Conservation (phyloP, 2,113 vertebrate genomes). For the Platichthys flesus region DNA sequence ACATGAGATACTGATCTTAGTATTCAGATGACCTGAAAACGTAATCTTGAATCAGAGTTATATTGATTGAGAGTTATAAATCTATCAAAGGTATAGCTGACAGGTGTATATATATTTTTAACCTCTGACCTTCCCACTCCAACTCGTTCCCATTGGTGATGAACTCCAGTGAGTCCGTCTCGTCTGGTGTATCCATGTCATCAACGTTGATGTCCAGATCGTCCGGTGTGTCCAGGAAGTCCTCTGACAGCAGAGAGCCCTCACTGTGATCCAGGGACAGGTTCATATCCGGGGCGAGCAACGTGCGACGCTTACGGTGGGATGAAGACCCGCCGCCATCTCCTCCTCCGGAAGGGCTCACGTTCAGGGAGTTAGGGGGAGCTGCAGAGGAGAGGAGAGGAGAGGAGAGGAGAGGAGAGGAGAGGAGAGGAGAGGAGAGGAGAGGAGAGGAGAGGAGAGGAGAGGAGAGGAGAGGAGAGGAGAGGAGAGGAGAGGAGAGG, state of each 20-base stretch:
- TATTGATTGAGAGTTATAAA: no score
- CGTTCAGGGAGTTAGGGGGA: slow-evolving; percentile 86
- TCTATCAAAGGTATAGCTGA: no score
- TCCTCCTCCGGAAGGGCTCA: slow-evolving; percentile 72
- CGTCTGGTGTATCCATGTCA: slow-evolving; percentile 95
- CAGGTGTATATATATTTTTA: neutral
- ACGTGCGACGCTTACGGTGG: slow-evolving; percentile 89
- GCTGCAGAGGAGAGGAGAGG: slow-evolving; percentile 71
- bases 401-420: neutral
- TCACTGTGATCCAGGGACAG: slow-evolving; percentile 97
- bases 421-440: neutral
- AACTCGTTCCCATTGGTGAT: slow-evolving; percentile 93
- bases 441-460: neutral
- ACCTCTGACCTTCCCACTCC: slow-evolving; percentile 94
- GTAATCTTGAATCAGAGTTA: no score
- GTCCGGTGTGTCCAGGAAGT: slow-evolving; percentile 94
- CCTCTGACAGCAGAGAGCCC: slow-evolving; percentile 93
- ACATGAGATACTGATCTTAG: no score
- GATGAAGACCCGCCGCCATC: slow-evolving; percentile 58
- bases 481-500: no score
- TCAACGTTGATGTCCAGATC: slow-evolving; percentile 98
- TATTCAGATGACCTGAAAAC: no score
- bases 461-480: neutral
- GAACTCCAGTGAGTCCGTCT: slow-evolving; percentile 96
- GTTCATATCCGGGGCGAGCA: slow-evolving; percentile 96